Conservation (phyloP, 2,113 vertebrate genomes). For the Cichladusa arquata region DNA sequence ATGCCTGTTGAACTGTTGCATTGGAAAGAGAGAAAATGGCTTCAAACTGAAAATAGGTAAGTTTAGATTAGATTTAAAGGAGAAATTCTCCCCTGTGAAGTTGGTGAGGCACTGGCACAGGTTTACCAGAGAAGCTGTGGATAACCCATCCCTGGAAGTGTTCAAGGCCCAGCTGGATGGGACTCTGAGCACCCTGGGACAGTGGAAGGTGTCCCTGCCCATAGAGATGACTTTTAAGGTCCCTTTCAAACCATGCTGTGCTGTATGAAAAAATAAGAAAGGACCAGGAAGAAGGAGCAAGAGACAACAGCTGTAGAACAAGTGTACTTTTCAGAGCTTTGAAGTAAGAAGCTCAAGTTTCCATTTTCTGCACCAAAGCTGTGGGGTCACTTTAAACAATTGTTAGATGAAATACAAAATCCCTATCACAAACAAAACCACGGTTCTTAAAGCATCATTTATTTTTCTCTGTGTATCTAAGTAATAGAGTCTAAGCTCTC, state of each 20-base stretch:
- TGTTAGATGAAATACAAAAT: neutral
- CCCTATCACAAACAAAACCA: neutral
- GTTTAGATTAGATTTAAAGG: neutral
- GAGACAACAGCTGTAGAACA: neutral
- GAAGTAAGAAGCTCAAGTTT: neutral
- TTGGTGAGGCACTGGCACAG: neutral
- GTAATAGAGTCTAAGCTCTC: neutral
- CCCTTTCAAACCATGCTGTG: neutral
- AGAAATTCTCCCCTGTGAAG: neutral
- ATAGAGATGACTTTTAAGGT: neutral
- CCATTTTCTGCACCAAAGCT: neutral
- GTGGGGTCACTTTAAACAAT: neutral
- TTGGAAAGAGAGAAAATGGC: neutral
- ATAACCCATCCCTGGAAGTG: neutral
- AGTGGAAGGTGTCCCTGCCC: neutral
- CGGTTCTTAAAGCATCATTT: neutral
- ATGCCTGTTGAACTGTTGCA: neutral
- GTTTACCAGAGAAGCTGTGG: neutral
- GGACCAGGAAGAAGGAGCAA: neutral
- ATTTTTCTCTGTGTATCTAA: neutral
- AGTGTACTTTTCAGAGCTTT: neutral
- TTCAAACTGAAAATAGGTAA: neutral
- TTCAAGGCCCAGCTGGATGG: neutral
- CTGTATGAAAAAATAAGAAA: neutral
- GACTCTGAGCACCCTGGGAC: rapidly evolving